A percentile compares a stretch with the other conserved stretches of the same genome.
Conservation (phyloP, 2,113 vertebrate genomes). For the Xiphophorus hellerii region DNA sequence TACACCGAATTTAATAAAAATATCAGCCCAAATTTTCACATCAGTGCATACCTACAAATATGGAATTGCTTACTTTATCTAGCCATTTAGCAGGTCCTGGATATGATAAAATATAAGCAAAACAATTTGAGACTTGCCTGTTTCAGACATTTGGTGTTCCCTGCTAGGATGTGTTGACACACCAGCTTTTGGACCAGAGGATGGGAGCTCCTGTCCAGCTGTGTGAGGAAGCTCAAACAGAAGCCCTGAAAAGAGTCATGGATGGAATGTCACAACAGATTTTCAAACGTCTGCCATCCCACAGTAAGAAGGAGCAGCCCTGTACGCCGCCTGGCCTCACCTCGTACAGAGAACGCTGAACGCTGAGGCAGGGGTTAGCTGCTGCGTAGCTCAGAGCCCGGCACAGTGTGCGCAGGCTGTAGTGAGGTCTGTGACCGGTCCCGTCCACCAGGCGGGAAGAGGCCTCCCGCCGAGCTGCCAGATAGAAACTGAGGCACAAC, state of each 20-base stretch:
- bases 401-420: slow-evolving; percentile 94
- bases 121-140: slow-evolving; percentile 79
- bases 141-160: slow-evolving; percentile 89
- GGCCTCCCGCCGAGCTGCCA: slow-evolving; percentile 87
- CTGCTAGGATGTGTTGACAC: slow-evolving; percentile 88
- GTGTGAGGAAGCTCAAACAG: slow-evolving; percentile 95
- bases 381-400: slow-evolving; percentile 90
- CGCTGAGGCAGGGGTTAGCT: slow-evolving; percentile 85
- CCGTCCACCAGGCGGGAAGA: slow-evolving; percentile 87
- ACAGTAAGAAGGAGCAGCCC: neutral
- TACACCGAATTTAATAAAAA: too few relatives aligned
- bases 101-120: too few relatives aligned
- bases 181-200: slow-evolving; percentile 92
- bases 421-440: slow-evolving; percentile 92
- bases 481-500: slow-evolving; percentile 86
- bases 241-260: slow-evolving; percentile 84
- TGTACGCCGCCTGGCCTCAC: slow-evolving; percentile 61
- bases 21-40: too few relatives aligned
- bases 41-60: too few relatives aligned
- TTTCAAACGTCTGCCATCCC: neutral
- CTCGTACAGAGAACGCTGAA: slow-evolving; percentile 95
- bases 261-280: neutral
- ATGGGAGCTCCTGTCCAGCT: slow-evolving; percentile 91
- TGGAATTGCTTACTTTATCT: too few relatives aligned
- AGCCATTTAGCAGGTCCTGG: too few relatives aligned